Evolutionary conservation across 2,888 invertebrate species (phyloP).

Genomic region (Luffia ferchaultella): DNA sequence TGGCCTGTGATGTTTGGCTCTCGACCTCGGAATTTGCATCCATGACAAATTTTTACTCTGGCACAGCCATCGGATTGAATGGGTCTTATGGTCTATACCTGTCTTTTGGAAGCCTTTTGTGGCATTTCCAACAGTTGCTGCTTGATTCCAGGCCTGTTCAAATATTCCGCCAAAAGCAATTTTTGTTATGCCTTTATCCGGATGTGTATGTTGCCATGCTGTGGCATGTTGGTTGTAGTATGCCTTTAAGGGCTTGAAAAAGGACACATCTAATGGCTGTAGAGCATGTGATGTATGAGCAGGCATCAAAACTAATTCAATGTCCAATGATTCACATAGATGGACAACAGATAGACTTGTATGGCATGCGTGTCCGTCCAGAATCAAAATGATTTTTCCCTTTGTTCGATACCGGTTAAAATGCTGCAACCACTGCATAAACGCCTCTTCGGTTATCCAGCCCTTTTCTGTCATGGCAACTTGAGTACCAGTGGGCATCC

Average conservation of each 20-base stretch:
- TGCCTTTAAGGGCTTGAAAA: background rate
- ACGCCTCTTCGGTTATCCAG: slow-evolving; percentile 4
- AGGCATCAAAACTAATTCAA: background rate
- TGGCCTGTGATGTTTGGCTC: too few species aligned
- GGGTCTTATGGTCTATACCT: too few species aligned
- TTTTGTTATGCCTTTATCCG: background rate
- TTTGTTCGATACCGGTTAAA: slow-evolving; percentile 4
- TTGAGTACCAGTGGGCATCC: slow-evolving; percentile 4
- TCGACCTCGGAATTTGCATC: too few species aligned
- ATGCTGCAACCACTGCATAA: slow-evolving; percentile 7
- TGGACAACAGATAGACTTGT: background rate
- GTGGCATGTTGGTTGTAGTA: background rate
- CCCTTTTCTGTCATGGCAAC: slow-evolving; percentile 6
- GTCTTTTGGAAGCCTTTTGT: slow-evolving; percentile 9
- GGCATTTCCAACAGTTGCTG: slow-evolving; percentile 10
- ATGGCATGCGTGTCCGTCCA: slow-evolving; percentile 4
- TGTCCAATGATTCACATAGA: slow-evolving; percentile 1
- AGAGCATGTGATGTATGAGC: background rate
- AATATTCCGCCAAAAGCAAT: slow-evolving; percentile 1
- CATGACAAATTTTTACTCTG: too few species aligned
- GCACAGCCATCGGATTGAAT: too few species aligned
- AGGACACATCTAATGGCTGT: background rate
- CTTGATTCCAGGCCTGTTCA: slow-evolving; percentile 8
- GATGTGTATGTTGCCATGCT: background rate
- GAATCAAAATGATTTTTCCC: slow-evolving; percentile 4